Evolutionary conservation across 1,140 invertebrate genomes (phyloP).

Genomic region (Macrosteles quadrilineatus): DNA sequence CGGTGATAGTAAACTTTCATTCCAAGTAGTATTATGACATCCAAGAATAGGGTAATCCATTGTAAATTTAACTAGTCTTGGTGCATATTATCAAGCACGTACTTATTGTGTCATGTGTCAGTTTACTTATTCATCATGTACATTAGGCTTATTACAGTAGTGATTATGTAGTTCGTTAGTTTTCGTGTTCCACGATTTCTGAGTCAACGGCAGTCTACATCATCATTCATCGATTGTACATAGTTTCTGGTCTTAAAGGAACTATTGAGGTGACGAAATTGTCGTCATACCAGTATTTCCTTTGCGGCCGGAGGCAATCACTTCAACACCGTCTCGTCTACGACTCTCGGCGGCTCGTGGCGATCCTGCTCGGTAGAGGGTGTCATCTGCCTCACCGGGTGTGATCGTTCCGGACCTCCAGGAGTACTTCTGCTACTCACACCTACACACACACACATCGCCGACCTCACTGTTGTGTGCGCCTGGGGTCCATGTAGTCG

Average conservation of each 20-base stretch:
- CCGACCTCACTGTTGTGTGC: neutral
- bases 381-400: neutral
- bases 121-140: no score
- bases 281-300: conserved; percentile 9
- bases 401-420: neutral
- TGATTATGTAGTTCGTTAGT: no score
- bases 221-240: no score
- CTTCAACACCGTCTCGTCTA: neutral
- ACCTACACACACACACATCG: neutral
- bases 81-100: no score
- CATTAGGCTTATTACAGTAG: no score
- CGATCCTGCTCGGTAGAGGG: neutral
- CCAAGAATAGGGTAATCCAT: no score
- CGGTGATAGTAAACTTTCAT: no score
- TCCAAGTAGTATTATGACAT: no score
- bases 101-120: no score
- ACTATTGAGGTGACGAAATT: conserved; percentile 8
- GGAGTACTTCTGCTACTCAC: neutral
- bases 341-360: neutral
- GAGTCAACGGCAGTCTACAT: no score
- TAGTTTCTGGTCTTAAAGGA: conserved; percentile 11
- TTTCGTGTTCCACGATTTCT: no score
- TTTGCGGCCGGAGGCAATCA: neutral
- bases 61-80: no score
- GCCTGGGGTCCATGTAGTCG: neutral